Evolutionary conservation across 2,888 invertebrate genomes (phyloP).

Genomic region (Amitus sp.): DNA sequence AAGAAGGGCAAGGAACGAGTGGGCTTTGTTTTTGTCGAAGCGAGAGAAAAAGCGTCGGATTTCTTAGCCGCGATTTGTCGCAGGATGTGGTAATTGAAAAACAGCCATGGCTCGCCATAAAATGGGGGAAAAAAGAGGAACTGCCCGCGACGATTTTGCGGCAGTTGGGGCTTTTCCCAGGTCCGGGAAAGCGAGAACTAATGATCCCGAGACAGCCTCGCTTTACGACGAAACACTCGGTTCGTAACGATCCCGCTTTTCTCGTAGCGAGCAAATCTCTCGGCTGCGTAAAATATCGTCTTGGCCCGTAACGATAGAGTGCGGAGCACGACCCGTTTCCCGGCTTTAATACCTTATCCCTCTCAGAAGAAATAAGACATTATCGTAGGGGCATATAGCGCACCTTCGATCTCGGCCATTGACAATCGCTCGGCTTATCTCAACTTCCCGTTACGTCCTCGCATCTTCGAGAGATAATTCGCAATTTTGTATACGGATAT

Average conservation of each 20-base stretch:
- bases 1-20: not conserved
- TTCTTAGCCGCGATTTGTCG: not conserved
- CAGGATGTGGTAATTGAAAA: slow-evolving; percentile 2
- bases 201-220: not conserved
- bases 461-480: not conserved
- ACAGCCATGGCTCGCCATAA: slow-evolving; percentile 1
- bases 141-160: not conserved
- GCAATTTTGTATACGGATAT: not conserved
- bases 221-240: slow-evolving; percentile 7
- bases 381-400: not conserved
- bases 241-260: slow-evolving; percentile 2
- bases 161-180: slow-evolving; percentile 1
- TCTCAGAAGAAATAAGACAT: slow-evolving; percentile 1
- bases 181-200: not conserved
- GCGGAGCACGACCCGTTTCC: not conserved
- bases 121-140: not conserved
- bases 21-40: not conserved
- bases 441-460: not conserved
- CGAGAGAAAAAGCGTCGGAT: not conserved
- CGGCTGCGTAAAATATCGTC: not conserved
- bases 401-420: slow-evolving; percentile 3
- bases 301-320: not conserved
- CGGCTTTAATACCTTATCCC: not conserved
- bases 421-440: not conserved
- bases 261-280: not conserved